A percentile compares a stretch with the other conserved stretches of the same genome.
Evolutionary conservation across 2,113 vertebrate genomes (phyloP).

Genomic region (Channa argus): DNA sequence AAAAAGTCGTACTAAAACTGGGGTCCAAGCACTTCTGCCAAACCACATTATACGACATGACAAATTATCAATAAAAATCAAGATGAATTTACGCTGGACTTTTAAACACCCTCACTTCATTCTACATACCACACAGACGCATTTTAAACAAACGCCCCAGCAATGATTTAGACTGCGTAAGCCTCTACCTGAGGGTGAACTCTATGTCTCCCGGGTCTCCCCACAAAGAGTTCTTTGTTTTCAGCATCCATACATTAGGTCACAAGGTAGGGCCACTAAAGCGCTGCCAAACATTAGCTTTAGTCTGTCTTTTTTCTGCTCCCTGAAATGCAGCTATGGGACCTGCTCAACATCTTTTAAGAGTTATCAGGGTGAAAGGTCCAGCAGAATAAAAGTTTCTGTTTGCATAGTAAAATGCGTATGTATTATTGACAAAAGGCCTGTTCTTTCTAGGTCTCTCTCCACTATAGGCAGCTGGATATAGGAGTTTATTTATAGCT

Average conservation of each 20-base stretch:
- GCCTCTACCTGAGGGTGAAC: constrained; percentile 74
- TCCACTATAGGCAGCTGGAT: constrained; percentile 84
- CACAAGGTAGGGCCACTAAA: constrained; percentile 74
- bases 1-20: constrained; percentile 39
- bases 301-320: constrained; percentile 71
- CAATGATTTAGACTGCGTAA: constrained; percentile 72
- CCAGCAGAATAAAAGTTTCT: constrained; percentile 38
- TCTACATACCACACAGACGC: constrained; percentile 49
- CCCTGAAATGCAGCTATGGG: constrained; percentile 78
- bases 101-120: constrained; percentile 58
- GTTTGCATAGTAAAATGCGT: constrained; percentile 28
- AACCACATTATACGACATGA: constrained; percentile 63
- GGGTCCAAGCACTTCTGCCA: constrained; percentile 46
- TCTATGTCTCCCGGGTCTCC: constrained; percentile 59
- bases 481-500: constrained; percentile 88
- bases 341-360: constrained; percentile 74
- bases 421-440: constrained; percentile 52
- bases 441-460: constrained; percentile 77
- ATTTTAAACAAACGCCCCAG: constrained; percentile 73
- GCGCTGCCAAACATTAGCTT: constrained; percentile 85
- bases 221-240: constrained; percentile 77
- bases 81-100: constrained; percentile 56
- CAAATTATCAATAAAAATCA: constrained; percentile 71
- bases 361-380: constrained; percentile 37
- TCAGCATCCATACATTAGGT: constrained; percentile 75